Base-by-base conservation (phyloP, 2,113 vertebrate genomes). In the Plestiodon gilberti region DNA sequence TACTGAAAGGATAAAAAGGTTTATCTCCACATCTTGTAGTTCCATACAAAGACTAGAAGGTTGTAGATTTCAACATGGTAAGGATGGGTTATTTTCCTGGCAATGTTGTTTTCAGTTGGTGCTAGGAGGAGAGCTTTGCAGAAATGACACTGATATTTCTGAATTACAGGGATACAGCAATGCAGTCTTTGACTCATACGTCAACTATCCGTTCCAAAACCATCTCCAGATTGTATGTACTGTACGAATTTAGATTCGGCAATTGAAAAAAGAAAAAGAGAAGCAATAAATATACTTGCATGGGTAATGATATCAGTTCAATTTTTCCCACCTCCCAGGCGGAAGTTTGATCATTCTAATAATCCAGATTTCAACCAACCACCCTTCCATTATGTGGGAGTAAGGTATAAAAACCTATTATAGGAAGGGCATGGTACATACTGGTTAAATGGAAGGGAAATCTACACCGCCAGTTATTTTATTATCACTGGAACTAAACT, bases 401-500 rank as follows among this genome's bases (percentile, higher is more conserved):
- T 74, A 89, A 87, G 90, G 92, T 95, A 90, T 87, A 92, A 94
- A 91, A 94, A 91, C 93, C 89, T 81, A 93, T 90, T 78, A 74
- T 55, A 55, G 55, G 94, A 95, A 93, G 92, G 91, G 90, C 88
- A 91, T 84, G 91, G 75, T 94, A 95, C 81, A 95, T 95, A 94
- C 90, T 94, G 93, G 89, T 93, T 93, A 95, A 95, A 93, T 93
- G 93, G 91, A 93, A 93, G 80, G 35, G 82, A 93, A 94, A 94
- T 93, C 91, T 93, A 89, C 90, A 93, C 93, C 93, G 91, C 94
- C 90, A 89, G 91, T 96, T 95, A 94, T 94, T 95, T 96, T 96
- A 96, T 95, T 97, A 95, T 96, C 95, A 96, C 91, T 93, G 94
- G 94, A 96, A 96, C 93, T 94, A 91, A 94, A 96, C 95, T 96